Percentiles rank a stretch among this genome's conserved stretches.
These are phyloP conservation scores for Epizoanthus stellaris DNA, from an alignment of 92 coral and sea anemone genomes.

Conservation along the genomic window DNA sequence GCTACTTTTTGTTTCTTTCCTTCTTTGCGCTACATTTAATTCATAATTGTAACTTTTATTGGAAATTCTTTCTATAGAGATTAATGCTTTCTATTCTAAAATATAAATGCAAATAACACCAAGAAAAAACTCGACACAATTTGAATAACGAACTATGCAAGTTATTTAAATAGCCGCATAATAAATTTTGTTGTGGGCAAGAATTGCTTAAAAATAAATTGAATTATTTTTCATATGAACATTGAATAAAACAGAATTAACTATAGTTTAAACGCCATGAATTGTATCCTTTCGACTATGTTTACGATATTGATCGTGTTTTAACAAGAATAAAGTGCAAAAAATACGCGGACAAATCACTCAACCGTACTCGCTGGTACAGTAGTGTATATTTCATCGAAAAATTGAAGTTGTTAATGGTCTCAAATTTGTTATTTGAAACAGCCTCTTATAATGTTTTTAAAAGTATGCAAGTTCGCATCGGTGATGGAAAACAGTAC, in stretches of 20 bases:
- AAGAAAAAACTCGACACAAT: neutral
- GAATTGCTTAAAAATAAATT: neutral
- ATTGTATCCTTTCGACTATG: too few species aligned
- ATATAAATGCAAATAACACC: neutral
- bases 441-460: neutral
- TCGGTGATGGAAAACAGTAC: neutral
- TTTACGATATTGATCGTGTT: too few species aligned
- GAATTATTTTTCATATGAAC: neutral
- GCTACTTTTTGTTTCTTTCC: too few species aligned
- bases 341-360: neutral
- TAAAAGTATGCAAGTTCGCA: neutral
- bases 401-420: neutral
- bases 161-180: slow-evolving; percentile 12
- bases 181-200: neutral
- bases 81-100: neutral
- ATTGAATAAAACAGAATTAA: neutral
- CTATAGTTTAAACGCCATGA: neutral
- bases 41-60: neutral
- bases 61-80: neutral
- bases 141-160: neutral
- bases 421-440: neutral
- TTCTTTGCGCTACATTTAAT: neutral
- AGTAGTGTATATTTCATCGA: neutral
- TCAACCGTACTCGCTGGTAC: neutral
- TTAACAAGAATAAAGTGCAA: neutral